Percentiles rank a stretch among this genome's conserved stretches.
Evolutionary conservation across 2,113 vertebrate genomes (phyloP).

Genomic region (Uropsilus gracilis): DNA sequence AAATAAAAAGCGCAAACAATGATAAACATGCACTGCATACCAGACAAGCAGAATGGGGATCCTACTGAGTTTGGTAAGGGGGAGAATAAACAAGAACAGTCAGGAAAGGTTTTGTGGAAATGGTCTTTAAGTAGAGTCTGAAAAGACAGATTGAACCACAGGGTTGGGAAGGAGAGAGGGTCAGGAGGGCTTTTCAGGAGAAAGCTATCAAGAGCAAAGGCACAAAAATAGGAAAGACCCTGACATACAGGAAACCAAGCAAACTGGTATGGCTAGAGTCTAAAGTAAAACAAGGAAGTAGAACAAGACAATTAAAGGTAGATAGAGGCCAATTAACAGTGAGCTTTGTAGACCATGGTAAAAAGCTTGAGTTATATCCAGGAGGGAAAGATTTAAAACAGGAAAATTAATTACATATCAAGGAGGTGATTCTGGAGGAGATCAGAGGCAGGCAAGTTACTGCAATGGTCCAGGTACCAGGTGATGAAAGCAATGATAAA

Average conservation of each 20-base stretch:
- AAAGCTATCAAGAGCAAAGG: not conserved
- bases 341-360: not conserved
- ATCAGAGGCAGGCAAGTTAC: not conserved
- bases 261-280: not conserved
- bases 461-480: not conserved
- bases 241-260: not conserved
- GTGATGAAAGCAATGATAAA: not conserved
- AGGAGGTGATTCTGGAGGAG: not conserved
- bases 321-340: not conserved
- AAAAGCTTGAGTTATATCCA: not conserved
- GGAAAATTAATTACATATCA: not conserved
- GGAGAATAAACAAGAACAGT: not conserved
- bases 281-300: not conserved
- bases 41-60: not conserved
- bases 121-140: not conserved
- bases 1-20: not conserved
- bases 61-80: not conserved
- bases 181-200: not conserved
- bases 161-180: not conserved
- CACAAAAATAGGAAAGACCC: not conserved
- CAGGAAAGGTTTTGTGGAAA: not conserved
- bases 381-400: not conserved
- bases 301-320: not conserved
- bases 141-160: not conserved
- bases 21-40: not conserved